These are phyloP conservation scores for Drosophila paulistorum DNA, from an alignment of 1,140 invertebrate species.

Conservation along the genomic window DNA sequence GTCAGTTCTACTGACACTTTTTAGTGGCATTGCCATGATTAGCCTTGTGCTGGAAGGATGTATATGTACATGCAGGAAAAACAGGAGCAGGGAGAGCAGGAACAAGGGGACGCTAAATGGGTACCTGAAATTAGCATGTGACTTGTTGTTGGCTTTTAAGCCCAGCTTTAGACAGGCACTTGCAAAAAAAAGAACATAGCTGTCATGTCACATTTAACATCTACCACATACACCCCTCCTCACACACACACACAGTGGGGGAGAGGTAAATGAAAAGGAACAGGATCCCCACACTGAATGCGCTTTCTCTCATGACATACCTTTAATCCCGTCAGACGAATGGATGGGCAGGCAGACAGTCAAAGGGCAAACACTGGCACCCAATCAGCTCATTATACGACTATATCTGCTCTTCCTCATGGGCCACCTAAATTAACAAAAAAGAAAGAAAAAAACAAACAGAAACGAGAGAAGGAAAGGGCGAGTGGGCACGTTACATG, in stretches of 20 bases:
- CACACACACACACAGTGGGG: slow-evolving; percentile 9
- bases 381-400: slow-evolving; percentile 10
- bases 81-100: not conserved
- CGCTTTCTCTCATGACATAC: slow-evolving; percentile 37
- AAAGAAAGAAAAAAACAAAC: not conserved
- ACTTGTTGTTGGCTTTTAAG: slow-evolving; percentile 67
- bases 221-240: slow-evolving; percentile 36
- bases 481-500: not conserved
- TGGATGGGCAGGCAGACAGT: slow-evolving; percentile 21
- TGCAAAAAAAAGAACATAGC: slow-evolving; percentile 22
- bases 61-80: not conserved
- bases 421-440: slow-evolving; percentile 11
- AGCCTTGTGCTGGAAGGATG: slow-evolving; percentile 38
- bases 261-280: slow-evolving; percentile 8
- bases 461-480: not conserved
- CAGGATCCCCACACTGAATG: slow-evolving; percentile 29
- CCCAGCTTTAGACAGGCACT: slow-evolving; percentile 51
- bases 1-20: slow-evolving; percentile 66
- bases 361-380: slow-evolving; percentile 34
- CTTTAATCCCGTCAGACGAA: slow-evolving; percentile 29
- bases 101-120: not conserved
- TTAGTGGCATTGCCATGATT: slow-evolving; percentile 63
- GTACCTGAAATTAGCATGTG: slow-evolving; percentile 65
- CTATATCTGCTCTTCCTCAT: slow-evolving; percentile 9
- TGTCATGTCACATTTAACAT: slow-evolving; percentile 66